Percentiles rank a stretch among this genome's conserved stretches.
Conservation (phyloP, 2,797 vertebrate genomes). For the Cetoscarus ocellatus region DNA sequence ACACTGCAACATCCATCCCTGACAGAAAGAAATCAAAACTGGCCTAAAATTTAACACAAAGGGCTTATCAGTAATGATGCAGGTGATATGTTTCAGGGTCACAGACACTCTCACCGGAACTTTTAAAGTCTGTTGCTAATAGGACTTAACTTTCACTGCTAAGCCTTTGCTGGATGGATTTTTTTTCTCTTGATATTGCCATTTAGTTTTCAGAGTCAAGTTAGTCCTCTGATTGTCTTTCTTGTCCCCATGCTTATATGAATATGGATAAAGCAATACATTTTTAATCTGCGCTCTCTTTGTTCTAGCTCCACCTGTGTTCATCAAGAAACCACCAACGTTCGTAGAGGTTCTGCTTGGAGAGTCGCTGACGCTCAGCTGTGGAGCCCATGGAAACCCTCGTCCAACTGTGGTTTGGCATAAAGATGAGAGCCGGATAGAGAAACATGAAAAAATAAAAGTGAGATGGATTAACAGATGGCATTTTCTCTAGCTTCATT, state of each 20-base stretch:
- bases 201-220: not conserved
- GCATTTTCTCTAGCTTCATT: slow-evolving; percentile 45
- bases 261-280: slow-evolving; percentile 11
- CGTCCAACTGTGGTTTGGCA: slow-evolving; percentile 92
- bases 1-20: too few species aligned
- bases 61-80: too few species aligned
- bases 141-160: not conserved
- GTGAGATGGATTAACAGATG: slow-evolving; percentile 76
- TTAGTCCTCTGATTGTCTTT: not conserved
- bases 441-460: slow-evolving; percentile 86
- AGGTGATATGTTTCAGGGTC: not conserved
- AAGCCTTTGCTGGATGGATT: not conserved
- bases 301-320: slow-evolving; percentile 90
- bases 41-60: too few species aligned
- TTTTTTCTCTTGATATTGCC: not conserved
- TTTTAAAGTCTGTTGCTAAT: not conserved
- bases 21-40: too few species aligned
- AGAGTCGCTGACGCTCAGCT: slow-evolving; percentile 89
- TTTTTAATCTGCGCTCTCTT: slow-evolving; percentile 18
- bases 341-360: slow-evolving; percentile 90
- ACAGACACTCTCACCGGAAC: not conserved
- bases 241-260: slow-evolving; percentile 4
- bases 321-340: slow-evolving; percentile 90
- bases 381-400: slow-evolving; percentile 91
- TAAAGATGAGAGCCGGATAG: slow-evolving; percentile 84